Evolutionary conservation across 2,888 invertebrate species (phyloP).

Genomic region (Lithophane leautieri): DNA sequence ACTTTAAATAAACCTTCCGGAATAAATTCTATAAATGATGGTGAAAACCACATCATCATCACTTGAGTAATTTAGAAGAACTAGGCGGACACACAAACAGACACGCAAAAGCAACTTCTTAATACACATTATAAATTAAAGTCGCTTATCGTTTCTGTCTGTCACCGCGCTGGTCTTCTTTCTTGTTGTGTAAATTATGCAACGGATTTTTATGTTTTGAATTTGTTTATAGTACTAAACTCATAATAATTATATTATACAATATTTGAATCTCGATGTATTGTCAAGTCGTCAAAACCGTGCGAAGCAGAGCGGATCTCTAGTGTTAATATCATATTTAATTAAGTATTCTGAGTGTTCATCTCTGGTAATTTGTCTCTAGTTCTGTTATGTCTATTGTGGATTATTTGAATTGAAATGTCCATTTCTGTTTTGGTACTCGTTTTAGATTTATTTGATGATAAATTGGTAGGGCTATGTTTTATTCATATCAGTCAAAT

Average conservation of each 20-base stretch:
- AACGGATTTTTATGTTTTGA: neutral
- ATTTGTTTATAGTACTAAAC: neutral
- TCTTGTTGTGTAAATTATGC: neutral
- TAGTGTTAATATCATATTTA: no score
- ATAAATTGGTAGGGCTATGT: neutral
- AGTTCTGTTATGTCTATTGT: neutral
- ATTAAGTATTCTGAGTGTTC: neutral
- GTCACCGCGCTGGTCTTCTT: neutral
- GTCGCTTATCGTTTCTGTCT: neutral
- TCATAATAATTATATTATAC: neutral
- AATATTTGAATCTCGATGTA: neutral
- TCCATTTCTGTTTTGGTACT: neutral
- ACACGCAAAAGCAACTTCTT: no score
- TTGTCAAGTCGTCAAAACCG: neutral
- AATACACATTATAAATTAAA: no score
- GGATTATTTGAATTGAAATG: neutral
- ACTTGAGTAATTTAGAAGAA: no score
- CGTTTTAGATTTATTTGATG: neutral
- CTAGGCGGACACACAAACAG: no score
- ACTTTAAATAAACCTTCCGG: no score
- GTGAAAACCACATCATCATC: no score
- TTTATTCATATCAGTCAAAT: conserved; percentile 13
- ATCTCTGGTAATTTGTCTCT: neutral
- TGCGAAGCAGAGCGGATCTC: neutral
- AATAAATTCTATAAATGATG: no score